Conservation (phyloP, 1,140 invertebrate genomes). For the Oryctes rhinoceros region DNA sequence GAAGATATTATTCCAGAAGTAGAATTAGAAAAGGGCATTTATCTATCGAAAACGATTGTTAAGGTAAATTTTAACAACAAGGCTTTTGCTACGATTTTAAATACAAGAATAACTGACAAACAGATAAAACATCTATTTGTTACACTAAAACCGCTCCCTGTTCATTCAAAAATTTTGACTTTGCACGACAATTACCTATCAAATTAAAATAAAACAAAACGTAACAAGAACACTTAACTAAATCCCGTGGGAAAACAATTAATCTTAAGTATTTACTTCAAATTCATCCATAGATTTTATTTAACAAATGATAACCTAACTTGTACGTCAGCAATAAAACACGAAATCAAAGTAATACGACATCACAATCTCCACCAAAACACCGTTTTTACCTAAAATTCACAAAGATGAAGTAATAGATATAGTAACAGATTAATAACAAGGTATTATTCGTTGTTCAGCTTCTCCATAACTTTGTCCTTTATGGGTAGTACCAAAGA, state of each 20-base stretch:
- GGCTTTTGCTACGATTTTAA: slow-evolving; percentile 42
- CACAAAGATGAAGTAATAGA: slow-evolving; percentile 60
- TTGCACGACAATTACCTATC: no score
- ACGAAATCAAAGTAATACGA: slow-evolving; percentile 52
- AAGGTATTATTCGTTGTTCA: slow-evolving; percentile 59
- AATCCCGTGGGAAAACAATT: slow-evolving; percentile 47
- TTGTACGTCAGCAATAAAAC: slow-evolving; percentile 45
- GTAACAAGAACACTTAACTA: slow-evolving; percentile 38
- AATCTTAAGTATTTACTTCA: slow-evolving; percentile 44
- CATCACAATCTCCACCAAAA: slow-evolving; percentile 53
- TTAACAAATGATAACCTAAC: slow-evolving; percentile 47
- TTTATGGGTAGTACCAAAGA: slow-evolving; percentile 60
- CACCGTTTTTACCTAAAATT: slow-evolving; percentile 56
- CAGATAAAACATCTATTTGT: no score
- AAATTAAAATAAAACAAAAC: no score
- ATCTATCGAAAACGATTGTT: slow-evolving; percentile 41
- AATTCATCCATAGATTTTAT: slow-evolving; percentile 52
- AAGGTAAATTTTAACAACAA: slow-evolving; percentile 35
- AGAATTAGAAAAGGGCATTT: slow-evolving; percentile 43
- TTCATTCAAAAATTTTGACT: no score
- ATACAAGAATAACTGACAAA: neutral
- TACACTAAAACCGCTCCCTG: no score
- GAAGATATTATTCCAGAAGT: slow-evolving; percentile 43
- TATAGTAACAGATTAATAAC: slow-evolving; percentile 57
- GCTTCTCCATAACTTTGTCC: slow-evolving; percentile 57